Base-by-base conservation (phyloP, 2,888 invertebrate genomes). In the Scaptomyza caliginosa region DNA sequence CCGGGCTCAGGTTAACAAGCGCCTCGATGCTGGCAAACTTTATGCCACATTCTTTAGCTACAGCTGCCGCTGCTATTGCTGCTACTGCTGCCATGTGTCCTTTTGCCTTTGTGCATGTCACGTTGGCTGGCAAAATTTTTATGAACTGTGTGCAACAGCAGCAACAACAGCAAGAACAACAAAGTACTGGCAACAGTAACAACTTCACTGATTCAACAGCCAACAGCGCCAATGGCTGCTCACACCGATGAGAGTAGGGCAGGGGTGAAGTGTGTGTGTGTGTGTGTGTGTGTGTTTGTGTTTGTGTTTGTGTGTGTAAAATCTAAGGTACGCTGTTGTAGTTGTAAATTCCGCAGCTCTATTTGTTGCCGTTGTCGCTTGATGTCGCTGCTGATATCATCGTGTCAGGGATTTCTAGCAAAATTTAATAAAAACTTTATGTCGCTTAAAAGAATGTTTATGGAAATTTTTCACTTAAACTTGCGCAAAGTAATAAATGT, bases 401-500 rank as follows among this genome's bases (percentile, higher is more conserved):
- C 82, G 84, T 86, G 85, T 84, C 81, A 74, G 76, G 77, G 83
- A 77, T 83, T 86, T 83, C 86, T 80, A 88, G 84, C 75, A 84
- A 82, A 89, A 89, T 88, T 89, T 88, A 89, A 89, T 89, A 89
- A 89, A 89, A 89, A 88, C 88, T 89, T 88, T 86, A 89, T 88
- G 89, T 89, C 86, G 86, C 86, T 89, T 86, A 86, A 89, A 89
- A 88, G 88, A 89, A 89, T 89, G 89, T 89, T 88, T 88, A 89
- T 89, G 88, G 88, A 89, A 89, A 89, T 89, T 89, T 88, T 89
- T 89, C 88, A 88, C 89, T 89, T 89, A 81, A 89, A 89, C 81
- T 89, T 89, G 88, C 82, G 88, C 88, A 89, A 89, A 89, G 89
- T 89, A 89, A 89, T 89, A 88, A 89, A 89, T 89, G 88, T 88